Percentiles rank a stretch among this genome's conserved stretches.
Evolutionary conservation across 1,140 invertebrate genomes (phyloP).

Genomic region (Coenobita brevimanus): DNA sequence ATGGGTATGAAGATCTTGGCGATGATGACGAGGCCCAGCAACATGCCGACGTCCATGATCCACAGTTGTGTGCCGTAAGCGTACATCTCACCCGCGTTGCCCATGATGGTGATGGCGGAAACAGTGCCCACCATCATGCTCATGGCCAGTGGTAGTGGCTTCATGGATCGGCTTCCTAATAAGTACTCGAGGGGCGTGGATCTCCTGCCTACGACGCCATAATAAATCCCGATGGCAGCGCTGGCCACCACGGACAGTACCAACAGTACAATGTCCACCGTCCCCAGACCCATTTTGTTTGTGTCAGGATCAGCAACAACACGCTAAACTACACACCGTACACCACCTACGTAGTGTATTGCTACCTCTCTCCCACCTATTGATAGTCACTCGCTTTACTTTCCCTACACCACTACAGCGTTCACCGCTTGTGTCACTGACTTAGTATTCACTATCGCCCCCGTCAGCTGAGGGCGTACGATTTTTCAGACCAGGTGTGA

Average conservation of each 20-base stretch:
- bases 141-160: slow-evolving; percentile 72
- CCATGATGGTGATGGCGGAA: slow-evolving; percentile 73
- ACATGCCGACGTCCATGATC: slow-evolving; percentile 67
- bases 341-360: too few species aligned
- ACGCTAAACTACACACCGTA: too few species aligned
- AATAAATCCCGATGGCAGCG: slow-evolving; percentile 60
- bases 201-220: slow-evolving; percentile 45
- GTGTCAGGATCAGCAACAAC: too few species aligned
- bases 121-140: slow-evolving; percentile 73
- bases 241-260: slow-evolving; percentile 48
- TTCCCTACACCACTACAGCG: neutral
- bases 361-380: too few species aligned
- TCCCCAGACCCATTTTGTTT: slow-evolving; percentile 47
- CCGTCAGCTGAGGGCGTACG: too few species aligned
- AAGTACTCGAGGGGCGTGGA: slow-evolving; percentile 60
- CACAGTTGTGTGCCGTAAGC: slow-evolving; percentile 71
- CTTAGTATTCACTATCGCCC: too few species aligned
- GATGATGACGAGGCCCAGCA: slow-evolving; percentile 71
- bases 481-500: too few species aligned
- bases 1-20: slow-evolving; percentile 74
- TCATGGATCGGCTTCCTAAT: slow-evolving; percentile 60
- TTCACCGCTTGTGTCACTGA: too few species aligned
- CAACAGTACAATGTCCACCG: slow-evolving; percentile 54
- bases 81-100: slow-evolving; percentile 71
- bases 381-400: too few species aligned